Percentiles rank a stretch among this genome's conserved stretches.
These are phyloP conservation scores for Melipona bicolor DNA, from an alignment of 2,888 invertebrate genomes.

Conservation along the genomic window DNA sequence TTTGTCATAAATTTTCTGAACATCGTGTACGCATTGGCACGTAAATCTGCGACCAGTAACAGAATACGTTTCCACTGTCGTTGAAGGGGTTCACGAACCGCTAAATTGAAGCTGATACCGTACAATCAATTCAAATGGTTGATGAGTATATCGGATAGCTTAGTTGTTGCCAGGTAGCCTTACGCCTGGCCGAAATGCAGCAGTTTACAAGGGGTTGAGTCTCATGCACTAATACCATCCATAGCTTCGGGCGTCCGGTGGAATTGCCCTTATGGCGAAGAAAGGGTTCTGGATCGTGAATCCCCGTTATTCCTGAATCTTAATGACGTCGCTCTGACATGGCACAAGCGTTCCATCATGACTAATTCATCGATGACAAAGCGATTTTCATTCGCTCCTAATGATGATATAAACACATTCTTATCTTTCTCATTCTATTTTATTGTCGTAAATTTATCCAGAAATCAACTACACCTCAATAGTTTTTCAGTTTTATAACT, in stretches of 20 bases:
- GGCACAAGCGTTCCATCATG: constrained; percentile 30
- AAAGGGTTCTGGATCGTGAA: constrained; percentile 21
- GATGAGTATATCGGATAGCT: constrained; percentile 72
- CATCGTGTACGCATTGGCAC: no score
- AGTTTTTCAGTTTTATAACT: no score
- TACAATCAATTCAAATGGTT: constrained; percentile 70
- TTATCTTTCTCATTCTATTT: no score
- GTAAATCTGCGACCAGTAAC: not conserved
- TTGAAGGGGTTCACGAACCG: constrained; percentile 47
- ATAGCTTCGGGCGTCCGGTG: constrained; percentile 40
- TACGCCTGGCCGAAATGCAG: constrained; percentile 40
- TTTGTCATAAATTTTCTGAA: not conserved
- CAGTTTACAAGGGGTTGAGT: constrained; percentile 41
- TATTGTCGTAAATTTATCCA: no score
- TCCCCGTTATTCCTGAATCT: constrained; percentile 30
- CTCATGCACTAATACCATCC: constrained; percentile 54
- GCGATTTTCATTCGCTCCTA: not conserved
- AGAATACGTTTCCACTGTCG: constrained; percentile 35
- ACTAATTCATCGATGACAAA: constrained; percentile 22
- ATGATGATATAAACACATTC: not conserved
- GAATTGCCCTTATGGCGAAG: constrained; percentile 49
- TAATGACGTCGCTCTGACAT: constrained; percentile 29
- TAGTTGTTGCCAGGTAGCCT: constrained; percentile 53
- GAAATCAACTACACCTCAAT: no score
- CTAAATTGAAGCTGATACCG: constrained; percentile 68